Conservation (phyloP, 2,797 vertebrate species). For the Pogoniulus pusillus region DNA sequence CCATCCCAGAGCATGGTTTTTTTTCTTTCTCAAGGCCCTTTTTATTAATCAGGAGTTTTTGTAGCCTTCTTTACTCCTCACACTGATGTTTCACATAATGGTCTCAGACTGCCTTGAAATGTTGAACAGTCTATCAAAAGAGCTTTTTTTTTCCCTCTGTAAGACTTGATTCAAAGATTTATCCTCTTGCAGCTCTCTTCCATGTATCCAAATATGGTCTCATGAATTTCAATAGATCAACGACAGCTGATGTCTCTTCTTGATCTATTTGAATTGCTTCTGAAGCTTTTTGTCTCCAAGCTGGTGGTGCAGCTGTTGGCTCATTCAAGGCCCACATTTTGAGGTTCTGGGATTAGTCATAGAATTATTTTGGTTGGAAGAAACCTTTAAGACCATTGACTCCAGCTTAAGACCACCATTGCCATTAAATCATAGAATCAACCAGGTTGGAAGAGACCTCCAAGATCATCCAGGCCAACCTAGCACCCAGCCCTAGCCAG, state of each 20-base stretch:
- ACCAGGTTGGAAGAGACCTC: too few species aligned
- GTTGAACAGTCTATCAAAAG: not conserved
- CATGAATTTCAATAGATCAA: conserved; percentile 20
- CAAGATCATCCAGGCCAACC: too few species aligned
- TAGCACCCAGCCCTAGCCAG: too few species aligned
- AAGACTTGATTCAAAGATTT: conserved; percentile 3
- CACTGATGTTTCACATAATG: not conserved
- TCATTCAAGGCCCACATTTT: not conserved
- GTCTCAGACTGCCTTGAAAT: not conserved
- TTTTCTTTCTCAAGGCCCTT: not conserved
- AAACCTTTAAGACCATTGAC: too few species aligned
- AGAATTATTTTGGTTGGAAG: too few species aligned
- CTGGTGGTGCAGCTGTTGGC: conserved; percentile 14
- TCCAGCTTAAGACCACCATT: too few species aligned
- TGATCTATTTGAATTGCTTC: conserved; percentile 24
- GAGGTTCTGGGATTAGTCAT: not conserved
- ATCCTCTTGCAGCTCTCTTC: not conserved
- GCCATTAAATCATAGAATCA: too few species aligned
- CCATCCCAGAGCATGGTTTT: accelerated
- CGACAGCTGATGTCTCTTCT: not conserved
- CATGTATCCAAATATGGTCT: conserved; percentile 2
- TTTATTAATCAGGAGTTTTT: not conserved
- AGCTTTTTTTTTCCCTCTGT: not conserved
- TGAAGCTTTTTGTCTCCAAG: conserved; percentile 23
- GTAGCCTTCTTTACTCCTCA: not conserved